Evolutionary conservation across 2,113 vertebrate genomes (phyloP).

Genomic region (Phylloscopus whistleri): DNA sequence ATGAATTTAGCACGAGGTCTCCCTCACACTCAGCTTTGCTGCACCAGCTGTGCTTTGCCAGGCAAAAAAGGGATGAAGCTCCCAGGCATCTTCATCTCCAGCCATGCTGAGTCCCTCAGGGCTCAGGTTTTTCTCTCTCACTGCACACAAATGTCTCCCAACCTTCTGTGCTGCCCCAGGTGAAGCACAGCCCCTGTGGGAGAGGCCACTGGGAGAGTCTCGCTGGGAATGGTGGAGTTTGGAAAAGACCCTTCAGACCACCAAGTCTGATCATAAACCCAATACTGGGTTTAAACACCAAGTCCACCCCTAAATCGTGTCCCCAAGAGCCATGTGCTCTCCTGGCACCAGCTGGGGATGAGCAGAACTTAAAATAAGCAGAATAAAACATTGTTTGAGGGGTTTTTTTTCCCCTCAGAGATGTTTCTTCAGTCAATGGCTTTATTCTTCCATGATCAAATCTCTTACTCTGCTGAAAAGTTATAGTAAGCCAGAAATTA

Average conservation of each 20-base stretch:
- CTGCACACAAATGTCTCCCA: rapidly evolving
- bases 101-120: rapidly evolving
- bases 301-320: rapidly evolving
- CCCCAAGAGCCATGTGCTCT: rapidly evolving
- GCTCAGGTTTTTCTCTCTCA: not conserved
- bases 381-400: not conserved
- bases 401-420: rapidly evolving
- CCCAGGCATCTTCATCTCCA: too few relatives aligned
- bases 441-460: not conserved
- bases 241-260: not conserved
- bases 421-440: not conserved
- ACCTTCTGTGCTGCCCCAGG: not conserved
- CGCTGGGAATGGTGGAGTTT: rapidly evolving
- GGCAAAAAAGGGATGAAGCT: not conserved
- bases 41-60: too few relatives aligned
- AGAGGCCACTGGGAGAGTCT: too few relatives aligned
- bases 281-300: too few relatives aligned
- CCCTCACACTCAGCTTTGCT: not conserved
- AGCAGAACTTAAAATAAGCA: not conserved
- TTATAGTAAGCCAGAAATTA: not conserved
- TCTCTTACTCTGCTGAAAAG: not conserved
- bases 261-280: rapidly evolving
- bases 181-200: rapidly evolving
- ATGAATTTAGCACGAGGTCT: rapidly evolving
- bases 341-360: not conserved